Evolutionary conservation across 2,797 vertebrate genomes (phyloP), one percentile per base, ranked within the genome.

Genomic region (Coccyzus lansbergi): DNA sequence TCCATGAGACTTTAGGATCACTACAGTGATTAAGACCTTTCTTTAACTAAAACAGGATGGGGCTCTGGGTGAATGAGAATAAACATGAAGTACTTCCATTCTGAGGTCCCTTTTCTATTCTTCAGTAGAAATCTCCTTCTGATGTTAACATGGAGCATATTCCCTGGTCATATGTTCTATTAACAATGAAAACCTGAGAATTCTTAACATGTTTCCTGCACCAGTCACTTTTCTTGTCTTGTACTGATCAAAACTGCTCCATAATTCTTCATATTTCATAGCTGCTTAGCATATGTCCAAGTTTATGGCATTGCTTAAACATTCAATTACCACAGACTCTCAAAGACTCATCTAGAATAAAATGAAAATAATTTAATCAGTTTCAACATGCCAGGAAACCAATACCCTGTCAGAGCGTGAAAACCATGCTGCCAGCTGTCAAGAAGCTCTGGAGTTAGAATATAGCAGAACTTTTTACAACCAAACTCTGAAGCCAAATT

Each of bases 401-500:
- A 76, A 51, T 83, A 64, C 46, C 48, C 68, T 33, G 38, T 85
- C 88, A 5, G 46, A 87, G 44, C 33, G 52, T 49, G 83, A 91
- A 94, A 89, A 93, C 92, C 68, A 36, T 5, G 2, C 40, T 92
- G 52, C 64, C 93, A 88, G 68, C 36, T 92, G 55, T 91, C 90
- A 77, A 55, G 79, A 83, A 33, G n/a, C 21, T 82, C 75, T 77
- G 56, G 52, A 67, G 89, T 89, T 87, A 85, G 65, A 89, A 72
- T 28, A 63, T 6, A 91, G 40, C 77, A 77, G 89, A 94, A 85
- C 21, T 85, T 91, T 91, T 89, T 89, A 83, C 49, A 85, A 22
- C 36, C 31, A 40, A 69, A 55, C 12, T 28, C 59, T 40, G 0
- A 36, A 80, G 82, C 48, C 88, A 95, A 88, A 88, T 86, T 84